Conservation (phyloP, 2,797 vertebrate genomes). For the Premnoplex brunnescens region DNA sequence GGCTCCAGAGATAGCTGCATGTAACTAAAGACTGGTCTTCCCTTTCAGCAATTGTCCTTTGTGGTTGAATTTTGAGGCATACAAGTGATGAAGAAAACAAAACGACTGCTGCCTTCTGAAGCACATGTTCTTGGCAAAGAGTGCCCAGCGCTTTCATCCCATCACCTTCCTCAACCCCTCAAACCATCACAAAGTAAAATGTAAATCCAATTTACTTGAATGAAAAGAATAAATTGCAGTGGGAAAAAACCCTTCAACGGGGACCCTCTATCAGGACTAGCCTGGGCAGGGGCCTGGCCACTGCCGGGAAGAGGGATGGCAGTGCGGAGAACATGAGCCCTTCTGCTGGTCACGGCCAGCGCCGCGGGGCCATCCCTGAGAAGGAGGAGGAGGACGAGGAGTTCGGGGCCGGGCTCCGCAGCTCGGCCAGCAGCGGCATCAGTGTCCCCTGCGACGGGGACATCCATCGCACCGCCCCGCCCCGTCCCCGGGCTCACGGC, state of each 20-base stretch:
- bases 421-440: neutral
- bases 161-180: neutral
- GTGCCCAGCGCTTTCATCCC: neutral
- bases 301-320: neutral
- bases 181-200: neutral
- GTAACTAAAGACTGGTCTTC: neutral
- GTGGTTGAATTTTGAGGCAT: neutral
- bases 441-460: neutral
- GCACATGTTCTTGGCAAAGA: neutral
- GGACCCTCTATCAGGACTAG: neutral
- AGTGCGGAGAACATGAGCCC: rapidly evolving
- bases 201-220: neutral
- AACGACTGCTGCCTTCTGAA: neutral
- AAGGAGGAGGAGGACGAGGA: neutral
- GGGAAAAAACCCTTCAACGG: rapidly evolving
- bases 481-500: neutral
- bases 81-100: neutral
- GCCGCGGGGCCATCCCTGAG: neutral
- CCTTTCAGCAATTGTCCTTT: neutral
- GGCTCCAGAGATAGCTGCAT: neutral
- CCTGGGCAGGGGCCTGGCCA: neutral
- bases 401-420: neutral
- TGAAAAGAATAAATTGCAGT: neutral
- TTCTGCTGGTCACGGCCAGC: neutral
- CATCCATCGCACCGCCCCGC: neutral